Evolutionary conservation across 2,888 invertebrate species (phyloP).

Genomic region (Pandemis cinnamomeana): DNA sequence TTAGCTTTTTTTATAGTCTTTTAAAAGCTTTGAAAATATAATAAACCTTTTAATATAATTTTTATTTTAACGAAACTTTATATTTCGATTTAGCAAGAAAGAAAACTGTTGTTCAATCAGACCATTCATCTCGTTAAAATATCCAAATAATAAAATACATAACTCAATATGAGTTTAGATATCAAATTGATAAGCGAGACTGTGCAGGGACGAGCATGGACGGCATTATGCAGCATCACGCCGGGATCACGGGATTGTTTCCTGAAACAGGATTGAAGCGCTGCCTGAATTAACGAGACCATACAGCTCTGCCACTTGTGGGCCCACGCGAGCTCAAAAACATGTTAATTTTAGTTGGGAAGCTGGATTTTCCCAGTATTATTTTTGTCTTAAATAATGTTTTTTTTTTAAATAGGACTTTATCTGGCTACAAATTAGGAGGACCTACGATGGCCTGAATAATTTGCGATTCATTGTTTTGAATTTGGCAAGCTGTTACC

Average conservation of each 20-base stretch:
- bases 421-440: no score
- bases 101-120: no score
- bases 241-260: slow-evolving; percentile 80
- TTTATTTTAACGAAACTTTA: no score
- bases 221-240: slow-evolving; percentile 82
- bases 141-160: slow-evolving; percentile 16
- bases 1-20: no score
- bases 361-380: not conserved
- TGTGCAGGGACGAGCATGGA: slow-evolving; percentile 58
- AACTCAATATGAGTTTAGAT: slow-evolving; percentile 55
- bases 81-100: no score
- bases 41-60: no score
- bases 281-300: slow-evolving; percentile 67
- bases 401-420: no score
- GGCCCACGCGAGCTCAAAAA: slow-evolving; percentile 9
- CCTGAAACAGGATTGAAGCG: slow-evolving; percentile 79
- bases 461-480: no score
- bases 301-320: slow-evolving; percentile 27
- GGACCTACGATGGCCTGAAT: no score
- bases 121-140: no score
- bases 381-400: not conserved
- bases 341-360: slow-evolving; percentile 1
- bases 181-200: slow-evolving; percentile 70
- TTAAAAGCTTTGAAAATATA: no score
- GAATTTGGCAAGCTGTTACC: no score